Base-by-base conservation (phyloP, 2,797 vertebrate genomes). In the Okamejei kenojei region DNA sequence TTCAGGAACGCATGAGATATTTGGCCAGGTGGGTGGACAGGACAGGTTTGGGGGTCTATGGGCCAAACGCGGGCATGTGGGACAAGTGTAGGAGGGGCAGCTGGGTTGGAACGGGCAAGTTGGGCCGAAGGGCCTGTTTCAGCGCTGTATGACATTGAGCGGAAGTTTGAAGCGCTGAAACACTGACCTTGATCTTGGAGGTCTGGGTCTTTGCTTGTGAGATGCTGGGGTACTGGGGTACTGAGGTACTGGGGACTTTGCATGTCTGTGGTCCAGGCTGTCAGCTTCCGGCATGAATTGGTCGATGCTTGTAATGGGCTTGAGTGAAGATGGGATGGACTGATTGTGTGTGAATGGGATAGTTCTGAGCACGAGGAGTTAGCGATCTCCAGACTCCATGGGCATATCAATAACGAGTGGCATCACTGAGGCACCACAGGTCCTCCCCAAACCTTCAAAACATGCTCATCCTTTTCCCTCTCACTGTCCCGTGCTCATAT, bases 371-470 rank as follows among this genome's bases (percentile, higher is more conserved):
- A 71, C 11, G 88, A 35, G 32, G 88, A 2, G 26, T 26, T 32
- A 35, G 29, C 4, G 13, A 61, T 13, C 10, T 29, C n/a, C 4
- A 15, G 26, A 88, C 5, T 8, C 63, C 15, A 9, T 0, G 19
- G 84, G 61, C 17, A 88, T 19, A 7, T 8, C 23, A 7, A 19
- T 68, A n/a, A 17, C 93, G 94, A 93, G 93, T 78, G 32, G 4
- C 61, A 63, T 94, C 19, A 54, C 90, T 93, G 79, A 76, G 21
- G 90, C 93, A 93, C 68, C 84, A 21, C 2, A 21, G 32, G 76
- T 93, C 93, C 29, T 78, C 35, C 45, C 74, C 32, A 63, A 94
- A 93, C 93, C 93, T 94, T 94, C 93, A 93, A 95, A 95, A 23
- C 1, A 54, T 3, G 35, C 11, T 21, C 8, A 94, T 93, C 93